Conservation (phyloP, 2,888 invertebrate species). For the Chalcosyrphus nemorum region DNA sequence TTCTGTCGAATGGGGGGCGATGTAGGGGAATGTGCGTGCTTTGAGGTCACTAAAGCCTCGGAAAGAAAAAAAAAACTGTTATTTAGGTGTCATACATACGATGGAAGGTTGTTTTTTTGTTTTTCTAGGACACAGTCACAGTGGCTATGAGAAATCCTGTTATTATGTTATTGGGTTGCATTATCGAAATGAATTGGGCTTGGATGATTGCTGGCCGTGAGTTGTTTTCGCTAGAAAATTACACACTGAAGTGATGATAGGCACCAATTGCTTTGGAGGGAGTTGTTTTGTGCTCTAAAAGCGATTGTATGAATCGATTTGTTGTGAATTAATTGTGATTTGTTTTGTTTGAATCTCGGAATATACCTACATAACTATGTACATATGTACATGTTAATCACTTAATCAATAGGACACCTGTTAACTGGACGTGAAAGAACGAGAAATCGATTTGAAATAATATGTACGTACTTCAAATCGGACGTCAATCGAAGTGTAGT, state of each 20-base stretch:
- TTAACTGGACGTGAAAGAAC: background rate
- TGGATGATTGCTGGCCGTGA: background rate
- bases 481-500: background rate
- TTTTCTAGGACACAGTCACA: constrained; percentile 30
- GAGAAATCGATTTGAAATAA: background rate
- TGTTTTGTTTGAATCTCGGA: background rate
- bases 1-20: background rate
- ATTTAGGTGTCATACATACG: constrained; percentile 16
- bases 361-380: background rate
- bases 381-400: background rate
- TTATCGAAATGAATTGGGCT: constrained; percentile 33
- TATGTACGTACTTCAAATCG: background rate
- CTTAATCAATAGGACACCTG: constrained; percentile 1
- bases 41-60: constrained; percentile 15
- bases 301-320: constrained; percentile 7
- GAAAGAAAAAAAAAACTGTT: background rate
- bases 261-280: background rate
- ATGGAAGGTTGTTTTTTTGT: no score
- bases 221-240: background rate
- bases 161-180: constrained; percentile 4
- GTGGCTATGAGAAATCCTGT: background rate
- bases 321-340: background rate
- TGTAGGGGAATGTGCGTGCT: constrained; percentile 32
- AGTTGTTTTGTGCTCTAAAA: background rate
- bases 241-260: background rate